A percentile compares a stretch with the other conserved stretches of the same genome.
phyloP scores from a whole-genome alignment of 2,113 vertebrate species.

The Lamprotornis superbus region DNA sequence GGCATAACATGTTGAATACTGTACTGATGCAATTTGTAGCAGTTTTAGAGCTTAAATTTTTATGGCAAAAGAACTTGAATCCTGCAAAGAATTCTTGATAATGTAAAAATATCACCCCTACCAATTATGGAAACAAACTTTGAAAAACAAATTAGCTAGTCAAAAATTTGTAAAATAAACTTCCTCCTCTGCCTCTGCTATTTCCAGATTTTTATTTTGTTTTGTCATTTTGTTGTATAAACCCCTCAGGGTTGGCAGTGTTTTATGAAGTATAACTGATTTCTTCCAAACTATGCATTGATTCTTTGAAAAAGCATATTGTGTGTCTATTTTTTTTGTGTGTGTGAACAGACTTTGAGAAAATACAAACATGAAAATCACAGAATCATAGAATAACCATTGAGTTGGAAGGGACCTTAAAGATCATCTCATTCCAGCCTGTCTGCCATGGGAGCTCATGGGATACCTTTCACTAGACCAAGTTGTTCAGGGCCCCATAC shows the following conservation, averaged over 20 bases:
- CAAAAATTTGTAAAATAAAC: slow-evolving; percentile 14
- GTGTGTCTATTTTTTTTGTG: not conserved
- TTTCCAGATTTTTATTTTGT: slow-evolving; percentile 4
- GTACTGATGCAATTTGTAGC: not conserved
- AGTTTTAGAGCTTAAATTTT: not conserved
- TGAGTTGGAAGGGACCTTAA: not conserved
- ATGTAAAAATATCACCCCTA: not conserved
- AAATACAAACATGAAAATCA: not conserved
- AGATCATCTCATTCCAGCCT: not conserved
- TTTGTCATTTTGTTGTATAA: not conserved
- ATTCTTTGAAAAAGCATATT: not conserved
- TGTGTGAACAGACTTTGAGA: not conserved
- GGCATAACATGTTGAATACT: not conserved
- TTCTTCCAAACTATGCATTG: not conserved
- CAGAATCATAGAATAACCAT: not conserved
- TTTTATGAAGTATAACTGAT: not conserved
- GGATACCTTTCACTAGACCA: not conserved
- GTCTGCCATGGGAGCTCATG: not conserved
- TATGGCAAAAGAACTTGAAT: not conserved
- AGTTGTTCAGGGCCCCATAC: not conserved
- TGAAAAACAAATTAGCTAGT: not conserved
- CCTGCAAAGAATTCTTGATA: not conserved
- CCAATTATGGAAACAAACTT: not conserved
- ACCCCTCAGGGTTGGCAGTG: not conserved
- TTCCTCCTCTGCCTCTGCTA: not conserved